These are phyloP conservation scores for Boulengeromyrus knoepffleri DNA, from an alignment of 2,113 vertebrate species.

Conservation along the genomic window DNA sequence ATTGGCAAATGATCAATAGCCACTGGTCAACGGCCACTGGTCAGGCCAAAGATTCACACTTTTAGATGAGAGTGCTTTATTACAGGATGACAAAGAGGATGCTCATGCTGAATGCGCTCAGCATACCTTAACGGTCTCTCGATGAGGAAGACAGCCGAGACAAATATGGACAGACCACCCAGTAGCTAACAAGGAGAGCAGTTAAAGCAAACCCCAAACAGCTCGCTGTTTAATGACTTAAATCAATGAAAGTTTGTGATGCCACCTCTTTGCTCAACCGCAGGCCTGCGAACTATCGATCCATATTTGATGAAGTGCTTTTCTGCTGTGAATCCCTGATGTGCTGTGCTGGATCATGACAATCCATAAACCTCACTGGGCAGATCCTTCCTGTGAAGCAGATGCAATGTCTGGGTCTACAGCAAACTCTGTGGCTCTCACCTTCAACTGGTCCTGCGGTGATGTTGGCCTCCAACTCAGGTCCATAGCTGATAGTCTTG, in stretches of 20 bases:
- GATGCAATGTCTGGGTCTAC: background rate
- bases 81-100: background rate
- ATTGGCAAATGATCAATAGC: background rate
- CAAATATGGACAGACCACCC: constrained; percentile 1
- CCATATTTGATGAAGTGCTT: constrained; percentile 26
- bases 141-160: background rate
- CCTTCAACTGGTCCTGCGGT: constrained; percentile 82
- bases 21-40: background rate
- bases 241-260: constrained; percentile 18
- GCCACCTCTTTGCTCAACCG: constrained; percentile 15
- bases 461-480: constrained; percentile 74
- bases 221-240: constrained; percentile 17
- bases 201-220: constrained; percentile 3
- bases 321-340: constrained; percentile 25
- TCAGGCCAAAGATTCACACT: background rate
- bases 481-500: constrained; percentile 79
- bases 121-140: background rate
- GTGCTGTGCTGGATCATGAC: background rate
- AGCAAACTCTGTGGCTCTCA: constrained; percentile 42
- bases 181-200: background rate
- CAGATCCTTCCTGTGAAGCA: background rate
- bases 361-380: constrained; percentile 1
- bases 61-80: background rate
- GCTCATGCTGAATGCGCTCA: background rate
- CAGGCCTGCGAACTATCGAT: constrained; percentile 27